phyloP scores from a whole-genome alignment of 2,797 vertebrate genomes.

The Lates japonicus region DNA sequence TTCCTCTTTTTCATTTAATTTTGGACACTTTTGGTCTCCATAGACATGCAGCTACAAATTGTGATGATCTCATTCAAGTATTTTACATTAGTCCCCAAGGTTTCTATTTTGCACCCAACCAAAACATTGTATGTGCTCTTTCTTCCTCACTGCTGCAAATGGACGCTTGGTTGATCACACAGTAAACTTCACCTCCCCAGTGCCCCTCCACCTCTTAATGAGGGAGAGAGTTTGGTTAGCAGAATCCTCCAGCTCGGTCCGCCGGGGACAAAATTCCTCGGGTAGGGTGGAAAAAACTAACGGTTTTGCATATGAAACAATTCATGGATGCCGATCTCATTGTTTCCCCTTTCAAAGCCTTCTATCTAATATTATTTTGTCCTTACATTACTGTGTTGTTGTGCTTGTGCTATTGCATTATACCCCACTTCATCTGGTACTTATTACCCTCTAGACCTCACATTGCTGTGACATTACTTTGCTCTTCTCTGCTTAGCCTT shows the following conservation, averaged over 20 bases:
- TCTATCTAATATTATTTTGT: slow-evolving; percentile 45
- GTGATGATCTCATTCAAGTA: background rate
- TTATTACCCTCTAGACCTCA: slow-evolving; percentile 61
- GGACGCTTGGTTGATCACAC: slow-evolving; percentile 87
- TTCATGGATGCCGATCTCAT: slow-evolving; percentile 91
- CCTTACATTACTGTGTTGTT: slow-evolving; percentile 70
- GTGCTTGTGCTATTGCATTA: slow-evolving; percentile 36
- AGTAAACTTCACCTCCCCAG: slow-evolving; percentile 99
- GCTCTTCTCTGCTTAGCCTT: slow-evolving; percentile 57
- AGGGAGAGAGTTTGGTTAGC: slow-evolving; percentile 99
- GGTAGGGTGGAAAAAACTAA: slow-evolving; percentile 88
- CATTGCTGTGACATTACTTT: slow-evolving; percentile 49
- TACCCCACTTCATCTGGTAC: slow-evolving; percentile 68
- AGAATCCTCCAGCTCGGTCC: slow-evolving; percentile 99
- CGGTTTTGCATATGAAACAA: slow-evolving; percentile 87
- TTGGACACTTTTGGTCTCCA: background rate
- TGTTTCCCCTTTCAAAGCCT: slow-evolving; percentile 72
- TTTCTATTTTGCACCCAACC: slow-evolving; percentile 52
- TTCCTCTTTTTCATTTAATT: background rate
- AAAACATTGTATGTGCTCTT: slow-evolving; percentile 87
- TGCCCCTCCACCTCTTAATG: slow-evolving; percentile 99
- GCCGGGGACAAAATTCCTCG: slow-evolving; percentile 99
- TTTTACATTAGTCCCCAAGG: slow-evolving; percentile 3
- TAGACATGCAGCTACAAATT: background rate
- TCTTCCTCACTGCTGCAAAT: slow-evolving; percentile 95